These are phyloP conservation scores for Dendrolimus kikuchii DNA, from an alignment of 1,140 invertebrate species.

Conservation along the genomic window DNA sequence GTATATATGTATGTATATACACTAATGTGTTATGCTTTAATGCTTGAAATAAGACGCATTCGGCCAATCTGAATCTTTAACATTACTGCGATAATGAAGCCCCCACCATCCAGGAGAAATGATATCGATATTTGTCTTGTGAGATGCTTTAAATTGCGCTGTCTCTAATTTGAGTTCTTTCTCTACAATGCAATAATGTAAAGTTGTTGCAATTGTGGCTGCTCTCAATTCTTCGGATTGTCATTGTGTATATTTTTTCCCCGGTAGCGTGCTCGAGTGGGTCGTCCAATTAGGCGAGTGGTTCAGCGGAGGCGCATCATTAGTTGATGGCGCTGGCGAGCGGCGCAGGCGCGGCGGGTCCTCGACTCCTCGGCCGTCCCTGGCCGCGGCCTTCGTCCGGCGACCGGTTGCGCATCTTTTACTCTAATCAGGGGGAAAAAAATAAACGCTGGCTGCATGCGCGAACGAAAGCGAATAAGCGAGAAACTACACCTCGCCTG, in stretches of 20 bases:
- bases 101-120: too few relatives aligned
- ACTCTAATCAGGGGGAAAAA: conserved; percentile 67
- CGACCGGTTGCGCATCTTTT: conserved; percentile 66
- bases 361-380: conserved; percentile 36
- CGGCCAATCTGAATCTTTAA: too few relatives aligned
- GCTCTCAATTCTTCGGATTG: conserved; percentile 37
- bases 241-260: conserved; percentile 44
- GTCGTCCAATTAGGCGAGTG: conserved; percentile 60
- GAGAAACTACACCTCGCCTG: conserved; percentile 44
- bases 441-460: conserved; percentile 51
- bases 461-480: conserved; percentile 60
- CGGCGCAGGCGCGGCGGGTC: conserved; percentile 26
- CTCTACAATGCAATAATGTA: too few relatives aligned
- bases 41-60: too few relatives aligned
- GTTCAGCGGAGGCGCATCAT: conserved; percentile 55
- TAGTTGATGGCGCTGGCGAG: conserved; percentile 32
- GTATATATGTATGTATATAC: too few relatives aligned
- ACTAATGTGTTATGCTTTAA: too few relatives aligned
- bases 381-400: conserved; percentile 54
- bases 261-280: conserved; percentile 34
- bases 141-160: too few relatives aligned
- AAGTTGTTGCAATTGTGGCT: conserved; percentile 15
- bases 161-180: too few relatives aligned
- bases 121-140: too few relatives aligned
- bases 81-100: too few relatives aligned